Conservation (phyloP, 1,140 invertebrate genomes). For the Pararge aegeria region DNA sequence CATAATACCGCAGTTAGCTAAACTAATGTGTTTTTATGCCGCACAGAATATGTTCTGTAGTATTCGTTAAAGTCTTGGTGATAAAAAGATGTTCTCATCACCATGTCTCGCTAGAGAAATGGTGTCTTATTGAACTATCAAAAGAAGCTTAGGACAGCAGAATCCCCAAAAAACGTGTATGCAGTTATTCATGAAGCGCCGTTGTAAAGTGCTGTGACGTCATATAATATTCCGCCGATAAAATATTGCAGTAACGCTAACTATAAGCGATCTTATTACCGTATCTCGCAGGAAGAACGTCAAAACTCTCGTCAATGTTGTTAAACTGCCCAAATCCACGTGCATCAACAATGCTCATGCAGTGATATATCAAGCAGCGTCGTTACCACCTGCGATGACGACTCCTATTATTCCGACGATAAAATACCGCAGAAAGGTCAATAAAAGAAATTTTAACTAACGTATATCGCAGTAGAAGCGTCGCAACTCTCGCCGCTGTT, state of each 20-base stretch:
- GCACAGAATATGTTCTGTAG: too few relatives aligned
- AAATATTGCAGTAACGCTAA: too few relatives aligned
- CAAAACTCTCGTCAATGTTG: conserved; percentile 91
- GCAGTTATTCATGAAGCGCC: conserved; percentile 89
- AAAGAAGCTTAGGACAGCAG: conserved; percentile 87
- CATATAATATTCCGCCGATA: too few relatives aligned
- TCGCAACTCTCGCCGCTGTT: conserved; percentile 92
- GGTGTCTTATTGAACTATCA: conserved; percentile 94
- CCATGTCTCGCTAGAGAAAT: conserved; percentile 83
- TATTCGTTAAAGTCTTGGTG: too few relatives aligned
- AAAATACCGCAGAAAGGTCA: conserved; percentile 34
- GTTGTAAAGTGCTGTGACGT: too few relatives aligned
- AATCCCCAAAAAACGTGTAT: conserved; percentile 91
- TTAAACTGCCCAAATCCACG: conserved; percentile 94
- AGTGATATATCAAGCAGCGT: conserved; percentile 91
- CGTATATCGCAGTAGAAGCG: conserved; percentile 84
- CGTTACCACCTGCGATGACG: too few relatives aligned
- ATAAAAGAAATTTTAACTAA: conserved; percentile 33
- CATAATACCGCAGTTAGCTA: too few relatives aligned
- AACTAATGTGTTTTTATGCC: too few relatives aligned
- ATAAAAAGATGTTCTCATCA: too few relatives aligned
- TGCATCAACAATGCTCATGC: conserved; percentile 90
- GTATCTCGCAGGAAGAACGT: conserved; percentile 85
- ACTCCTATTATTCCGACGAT: conserved; percentile 83
- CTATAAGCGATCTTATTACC: conserved; percentile 80